Evolutionary conservation across 1,140 invertebrate genomes (phyloP).

Genomic region (Drosophila pseudoobscura): DNA sequence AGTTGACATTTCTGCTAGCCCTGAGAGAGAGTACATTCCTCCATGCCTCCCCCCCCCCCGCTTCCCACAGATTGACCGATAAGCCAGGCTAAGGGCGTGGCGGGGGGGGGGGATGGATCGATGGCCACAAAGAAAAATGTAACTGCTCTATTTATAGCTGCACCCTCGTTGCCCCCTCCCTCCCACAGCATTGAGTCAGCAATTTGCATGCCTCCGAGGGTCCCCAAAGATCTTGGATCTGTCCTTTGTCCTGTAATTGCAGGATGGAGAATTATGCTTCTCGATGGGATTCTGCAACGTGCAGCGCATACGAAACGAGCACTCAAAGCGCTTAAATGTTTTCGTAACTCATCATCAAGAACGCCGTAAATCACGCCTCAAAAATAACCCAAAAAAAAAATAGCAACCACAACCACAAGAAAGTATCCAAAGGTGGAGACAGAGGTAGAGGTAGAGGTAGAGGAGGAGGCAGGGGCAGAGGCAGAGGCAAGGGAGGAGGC

Average conservation of each 20-base stretch:
- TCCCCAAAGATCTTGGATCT: not conserved
- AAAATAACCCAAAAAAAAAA: slow-evolving; percentile 6
- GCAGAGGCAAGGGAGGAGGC: too few relatives aligned
- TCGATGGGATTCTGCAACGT: slow-evolving; percentile 43
- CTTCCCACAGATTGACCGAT: slow-evolving; percentile 53
- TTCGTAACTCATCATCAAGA: slow-evolving; percentile 63
- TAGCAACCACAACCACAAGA: not conserved
- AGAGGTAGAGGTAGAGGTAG: not conserved
- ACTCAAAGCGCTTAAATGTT: slow-evolving; percentile 35
- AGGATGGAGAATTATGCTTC: slow-evolving; percentile 35
- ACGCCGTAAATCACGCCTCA: slow-evolving; percentile 61
- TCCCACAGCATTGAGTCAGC: slow-evolving; percentile 1
- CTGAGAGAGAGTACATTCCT: slow-evolving; percentile 25
- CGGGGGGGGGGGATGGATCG: too few relatives aligned
- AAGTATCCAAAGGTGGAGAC: not conserved
- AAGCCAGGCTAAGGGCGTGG: slow-evolving; percentile 24
- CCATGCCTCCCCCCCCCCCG: slow-evolving; percentile 15
- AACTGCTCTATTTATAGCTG: slow-evolving; percentile 46
- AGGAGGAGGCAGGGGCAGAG: too few relatives aligned
- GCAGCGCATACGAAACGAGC: slow-evolving; percentile 33
- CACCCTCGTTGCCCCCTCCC: not conserved
- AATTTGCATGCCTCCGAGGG: slow-evolving; percentile 24
- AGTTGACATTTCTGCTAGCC: slow-evolving; percentile 51
- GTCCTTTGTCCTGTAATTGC: slow-evolving; percentile 40
- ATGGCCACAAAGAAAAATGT: slow-evolving; percentile 26